Conservation (phyloP, 2,113 vertebrate species). For the Circaetus gallicus region DNA sequence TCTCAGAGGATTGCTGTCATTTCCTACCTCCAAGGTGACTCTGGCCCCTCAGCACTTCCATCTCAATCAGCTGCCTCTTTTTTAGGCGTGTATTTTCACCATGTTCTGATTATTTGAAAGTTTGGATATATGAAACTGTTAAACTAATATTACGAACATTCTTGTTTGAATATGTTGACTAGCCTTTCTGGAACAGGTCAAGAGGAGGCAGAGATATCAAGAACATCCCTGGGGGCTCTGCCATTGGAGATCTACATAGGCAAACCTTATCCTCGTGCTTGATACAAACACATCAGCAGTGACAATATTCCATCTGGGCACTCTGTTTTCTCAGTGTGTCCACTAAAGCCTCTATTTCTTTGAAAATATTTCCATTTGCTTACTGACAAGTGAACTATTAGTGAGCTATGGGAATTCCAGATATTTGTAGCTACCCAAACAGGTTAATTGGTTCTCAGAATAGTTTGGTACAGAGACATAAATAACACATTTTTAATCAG, state of each 20-base stretch:
- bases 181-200: not conserved
- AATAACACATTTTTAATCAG: not conserved
- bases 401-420: not conserved
- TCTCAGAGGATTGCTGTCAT: too few relatives aligned
- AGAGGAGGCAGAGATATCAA: not conserved
- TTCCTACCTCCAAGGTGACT: not conserved
- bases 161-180: not conserved
- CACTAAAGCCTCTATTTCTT: not conserved
- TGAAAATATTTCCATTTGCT: not conserved
- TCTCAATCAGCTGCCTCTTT: not conserved
- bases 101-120: not conserved
- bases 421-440: not conserved
- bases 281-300: not conserved
- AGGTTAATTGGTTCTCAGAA: not conserved
- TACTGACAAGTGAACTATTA: not conserved
- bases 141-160: not conserved
- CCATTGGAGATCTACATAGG: not conserved
- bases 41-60: not conserved
- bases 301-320: not conserved
- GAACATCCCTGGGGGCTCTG: not conserved
- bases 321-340: not conserved
- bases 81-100: not conserved
- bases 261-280: not conserved
- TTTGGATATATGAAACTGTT: not conserved
- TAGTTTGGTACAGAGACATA: not conserved